Conservation (phyloP, 2,888 invertebrate species). For the Spisula subtruncata region DNA sequence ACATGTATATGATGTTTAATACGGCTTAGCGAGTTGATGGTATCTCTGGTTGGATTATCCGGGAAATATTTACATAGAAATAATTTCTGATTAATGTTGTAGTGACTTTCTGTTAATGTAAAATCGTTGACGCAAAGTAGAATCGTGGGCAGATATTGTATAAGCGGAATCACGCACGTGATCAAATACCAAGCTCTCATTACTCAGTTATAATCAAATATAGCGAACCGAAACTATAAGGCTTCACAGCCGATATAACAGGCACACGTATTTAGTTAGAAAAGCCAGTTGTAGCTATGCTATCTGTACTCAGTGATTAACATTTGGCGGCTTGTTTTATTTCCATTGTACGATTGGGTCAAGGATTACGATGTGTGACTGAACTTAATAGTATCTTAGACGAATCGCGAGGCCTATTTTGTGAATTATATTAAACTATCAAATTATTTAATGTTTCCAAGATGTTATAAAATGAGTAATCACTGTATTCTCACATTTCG, state of each 20-base stretch:
- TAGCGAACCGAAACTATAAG: background rate
- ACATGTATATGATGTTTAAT: background rate
- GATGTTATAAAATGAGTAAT: too few species aligned
- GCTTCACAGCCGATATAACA: background rate
- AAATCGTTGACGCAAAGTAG: constrained; percentile 14
- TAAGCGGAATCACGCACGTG: background rate
- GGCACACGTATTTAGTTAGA: background rate
- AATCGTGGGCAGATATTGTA: constrained; percentile 20
- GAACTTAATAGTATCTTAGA: too few species aligned
- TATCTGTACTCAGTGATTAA: too few species aligned
- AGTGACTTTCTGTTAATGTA: constrained; percentile 15
- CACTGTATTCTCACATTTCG: too few species aligned
- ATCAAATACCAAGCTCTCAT: background rate
- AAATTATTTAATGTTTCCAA: too few species aligned
- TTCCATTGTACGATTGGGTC: too few species aligned
- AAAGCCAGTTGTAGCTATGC: too few species aligned
- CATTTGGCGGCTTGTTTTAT: too few species aligned
- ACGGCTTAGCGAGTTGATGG: background rate
- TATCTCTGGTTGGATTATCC: background rate
- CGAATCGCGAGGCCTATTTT: too few species aligned
- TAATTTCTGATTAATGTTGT: background rate
- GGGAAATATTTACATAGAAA: constrained; percentile 3
- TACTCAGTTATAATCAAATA: constrained; percentile 19
- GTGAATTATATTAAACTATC: too few species aligned
- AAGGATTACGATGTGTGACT: too few species aligned